These are phyloP conservation scores for Circaetus gallicus DNA, from an alignment of 2,113 vertebrate genomes.

Conservation along the genomic window DNA sequence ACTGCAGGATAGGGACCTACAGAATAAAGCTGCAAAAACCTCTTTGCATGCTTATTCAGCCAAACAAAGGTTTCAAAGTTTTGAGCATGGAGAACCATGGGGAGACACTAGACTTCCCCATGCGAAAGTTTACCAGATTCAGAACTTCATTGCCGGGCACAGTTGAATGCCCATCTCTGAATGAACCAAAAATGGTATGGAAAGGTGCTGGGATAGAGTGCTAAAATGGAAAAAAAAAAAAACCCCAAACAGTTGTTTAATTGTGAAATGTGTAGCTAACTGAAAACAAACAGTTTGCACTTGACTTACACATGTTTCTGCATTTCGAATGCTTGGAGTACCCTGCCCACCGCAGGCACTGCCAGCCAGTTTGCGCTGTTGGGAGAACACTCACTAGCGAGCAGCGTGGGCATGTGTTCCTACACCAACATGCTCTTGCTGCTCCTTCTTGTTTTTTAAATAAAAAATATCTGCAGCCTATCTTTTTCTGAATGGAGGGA, in stretches of 20 bases:
- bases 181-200: not conserved
- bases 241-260: not conserved
- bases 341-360: not conserved
- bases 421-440: not conserved
- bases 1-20: not conserved
- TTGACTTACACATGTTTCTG: not conserved
- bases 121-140: not conserved
- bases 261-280: not conserved
- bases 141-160: not conserved
- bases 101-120: not conserved
- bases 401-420: rapidly evolving
- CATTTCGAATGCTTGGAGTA: rapidly evolving
- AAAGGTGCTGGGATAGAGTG: not conserved
- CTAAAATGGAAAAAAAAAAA: too few relatives aligned
- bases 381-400: not conserved
- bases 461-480: not conserved
- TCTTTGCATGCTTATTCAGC: not conserved
- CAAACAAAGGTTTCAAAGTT: not conserved
- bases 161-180: not conserved
- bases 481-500: not conserved
- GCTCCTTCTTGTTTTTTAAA: not conserved
- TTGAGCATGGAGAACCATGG: not conserved
- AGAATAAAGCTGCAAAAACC: not conserved
- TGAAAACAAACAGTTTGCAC: not conserved
- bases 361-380: too few relatives aligned